phyloP scores from a whole-genome alignment of 2,888 invertebrate species.

The Orthosia cruda region DNA sequence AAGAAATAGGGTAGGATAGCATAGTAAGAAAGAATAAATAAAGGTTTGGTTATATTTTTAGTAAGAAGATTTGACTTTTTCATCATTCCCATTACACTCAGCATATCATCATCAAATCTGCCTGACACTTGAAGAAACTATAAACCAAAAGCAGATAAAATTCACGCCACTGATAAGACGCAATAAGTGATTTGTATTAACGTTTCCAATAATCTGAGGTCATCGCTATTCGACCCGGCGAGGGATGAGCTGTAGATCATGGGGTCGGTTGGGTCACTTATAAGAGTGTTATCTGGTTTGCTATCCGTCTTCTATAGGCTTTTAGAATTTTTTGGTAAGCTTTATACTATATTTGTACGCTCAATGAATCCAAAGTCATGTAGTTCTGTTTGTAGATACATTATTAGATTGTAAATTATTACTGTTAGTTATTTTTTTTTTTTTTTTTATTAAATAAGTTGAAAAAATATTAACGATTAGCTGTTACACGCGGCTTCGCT shows the following conservation, averaged over 20 bases:
- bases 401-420: too few species aligned
- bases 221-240: constrained; percentile 36
- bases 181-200: constrained; percentile 49
- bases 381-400: not conserved
- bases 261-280: constrained; percentile 18
- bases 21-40: too few species aligned
- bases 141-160: constrained; percentile 42
- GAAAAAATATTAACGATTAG: too few species aligned
- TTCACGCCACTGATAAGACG: constrained; percentile 33
- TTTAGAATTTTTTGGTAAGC: not conserved
- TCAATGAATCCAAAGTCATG: not conserved
- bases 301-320: not conserved
- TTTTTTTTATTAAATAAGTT: too few species aligned
- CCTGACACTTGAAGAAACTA: constrained; percentile 8
- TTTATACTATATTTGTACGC: too few species aligned
- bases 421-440: too few species aligned
- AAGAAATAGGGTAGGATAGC: too few species aligned
- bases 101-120: constrained; percentile 18
- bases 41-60: not conserved
- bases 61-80: not conserved
- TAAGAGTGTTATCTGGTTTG: constrained; percentile 37
- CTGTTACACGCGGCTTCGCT: too few species aligned
- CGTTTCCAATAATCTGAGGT: constrained; percentile 46
- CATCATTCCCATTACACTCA: not conserved
- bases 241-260: constrained; percentile 25